Base-by-base conservation (phyloP, 2,113 vertebrate species). In the Propithecus coquereli region DNA sequence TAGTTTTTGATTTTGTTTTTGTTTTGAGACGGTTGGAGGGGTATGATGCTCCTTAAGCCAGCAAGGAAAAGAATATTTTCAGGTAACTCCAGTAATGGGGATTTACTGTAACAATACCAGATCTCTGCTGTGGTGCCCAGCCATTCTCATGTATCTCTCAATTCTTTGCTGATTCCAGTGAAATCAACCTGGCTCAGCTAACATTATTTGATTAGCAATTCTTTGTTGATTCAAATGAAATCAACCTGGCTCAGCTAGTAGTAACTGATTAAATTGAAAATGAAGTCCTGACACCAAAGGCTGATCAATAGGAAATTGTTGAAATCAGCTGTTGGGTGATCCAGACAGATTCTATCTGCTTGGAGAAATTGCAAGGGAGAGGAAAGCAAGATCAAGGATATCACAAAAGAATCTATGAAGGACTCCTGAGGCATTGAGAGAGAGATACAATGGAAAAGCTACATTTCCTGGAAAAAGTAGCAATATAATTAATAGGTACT, bases 211-310 rank as follows among this genome's bases (percentile, higher is more conserved):
- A 93, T 59, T 89, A 86, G 52, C 61, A 63, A 95, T 87, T 84
- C 57, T 87, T 89, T 90, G 70, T 96, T 94, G 70, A 87, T 83
- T 92, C 70, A 86, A 40, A 54, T 45, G n/a, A 96, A 97, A 95
- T 94, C 74, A 96, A 20, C 20, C 70, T 79, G 57, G 50, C 37
- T 95, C 54, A 81, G 40, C 77, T n/a, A 92, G 80, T 74, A 87
- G 89, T 65, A 88, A 73, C 32, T 91, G 47, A 94, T 59, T 82
- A 86, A 45, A 68, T 12, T 52, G 83, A 84, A 63, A 84, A 95
- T 88, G 6, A 95, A 90, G 32, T 76, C 32, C 18, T 87, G 34
- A 52, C 76, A 77, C 16, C 25, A 87, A 80, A 27, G 20, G 40
- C 34, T 80, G 16, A 70, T 12, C n/a, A 40, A 87, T 13, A 68